Evolutionary conservation across 1,140 invertebrate genomes (phyloP).

Genomic region (Tetramorium simillimum): DNA sequence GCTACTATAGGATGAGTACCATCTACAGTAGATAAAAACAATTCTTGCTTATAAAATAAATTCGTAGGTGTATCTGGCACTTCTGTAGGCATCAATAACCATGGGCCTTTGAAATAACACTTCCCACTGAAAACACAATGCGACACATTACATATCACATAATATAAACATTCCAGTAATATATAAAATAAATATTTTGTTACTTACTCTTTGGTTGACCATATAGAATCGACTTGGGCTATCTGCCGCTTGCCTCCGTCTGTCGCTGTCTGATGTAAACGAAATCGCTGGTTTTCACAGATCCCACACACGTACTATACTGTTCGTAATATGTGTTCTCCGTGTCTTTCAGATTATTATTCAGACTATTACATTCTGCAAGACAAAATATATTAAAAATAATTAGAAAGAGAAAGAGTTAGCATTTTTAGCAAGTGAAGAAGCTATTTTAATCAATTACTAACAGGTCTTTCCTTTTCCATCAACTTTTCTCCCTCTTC

Average conservation of each 20-base stretch:
- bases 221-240: constrained; percentile 97
- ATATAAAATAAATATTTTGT: background rate
- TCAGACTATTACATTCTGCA: constrained; percentile 91
- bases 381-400: constrained; percentile 68
- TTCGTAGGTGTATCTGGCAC: constrained; percentile 90
- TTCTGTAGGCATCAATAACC: constrained; percentile 95
- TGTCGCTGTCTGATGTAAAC: constrained; percentile 96
- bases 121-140: constrained; percentile 89
- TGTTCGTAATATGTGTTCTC: constrained; percentile 96
- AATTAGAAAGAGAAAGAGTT: background rate
- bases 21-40: constrained; percentile 96
- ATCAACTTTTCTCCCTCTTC: constrained; percentile 92
- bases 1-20: constrained; percentile 96
- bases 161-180: background rate
- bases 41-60: constrained; percentile 98
- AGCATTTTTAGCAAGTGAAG: background rate
- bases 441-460: constrained; percentile 57
- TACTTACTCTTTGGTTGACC: constrained; percentile 94
- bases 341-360: constrained; percentile 89
- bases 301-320: constrained; percentile 93
- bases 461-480: constrained; percentile 93
- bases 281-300: constrained; percentile 96
- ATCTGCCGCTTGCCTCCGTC: constrained; percentile 95
- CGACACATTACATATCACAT: background rate
- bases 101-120: constrained; percentile 96